Conservation (phyloP, 2,797 vertebrate genomes). For the Melanogrammus aeglefinus region DNA sequence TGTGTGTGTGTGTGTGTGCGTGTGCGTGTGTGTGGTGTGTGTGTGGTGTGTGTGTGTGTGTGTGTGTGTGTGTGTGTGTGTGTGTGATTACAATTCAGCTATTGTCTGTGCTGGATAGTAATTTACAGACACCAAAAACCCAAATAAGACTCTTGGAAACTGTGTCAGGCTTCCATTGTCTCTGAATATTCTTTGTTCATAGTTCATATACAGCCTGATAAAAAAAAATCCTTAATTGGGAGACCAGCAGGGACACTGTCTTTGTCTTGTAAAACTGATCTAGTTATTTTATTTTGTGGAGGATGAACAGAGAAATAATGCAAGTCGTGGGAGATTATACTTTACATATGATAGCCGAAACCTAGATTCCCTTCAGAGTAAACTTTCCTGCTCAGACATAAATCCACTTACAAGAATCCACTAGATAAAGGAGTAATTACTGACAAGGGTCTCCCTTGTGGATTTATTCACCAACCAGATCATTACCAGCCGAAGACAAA, state of each 20-base stretch:
- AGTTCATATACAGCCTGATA: constrained; percentile 15
- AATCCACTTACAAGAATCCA: not conserved
- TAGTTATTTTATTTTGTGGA: not conserved
- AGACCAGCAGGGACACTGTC: not conserved
- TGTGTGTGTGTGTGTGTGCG: not conserved
- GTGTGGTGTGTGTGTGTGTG: too few species aligned
- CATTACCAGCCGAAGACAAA: not conserved
- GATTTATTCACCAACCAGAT: not conserved
- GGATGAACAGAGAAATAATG: not conserved
- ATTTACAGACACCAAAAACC: constrained; percentile 25
- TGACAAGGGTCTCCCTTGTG: not conserved
- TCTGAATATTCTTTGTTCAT: constrained; percentile 5
- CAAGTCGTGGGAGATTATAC: too few species aligned
- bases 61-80: not conserved
- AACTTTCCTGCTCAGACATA: not conserved
- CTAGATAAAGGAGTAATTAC: too few species aligned
- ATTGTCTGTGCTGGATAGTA: constrained; percentile 52
- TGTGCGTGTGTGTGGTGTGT: not conserved
- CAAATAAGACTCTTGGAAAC: constrained; percentile 16
- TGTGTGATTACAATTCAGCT: constrained; percentile 44
- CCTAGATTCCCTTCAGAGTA: not conserved
- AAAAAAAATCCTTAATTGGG: constrained; percentile 19
- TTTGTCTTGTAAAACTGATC: not conserved
- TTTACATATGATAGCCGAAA: too few species aligned
- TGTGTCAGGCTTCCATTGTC: constrained; percentile 18